These are phyloP conservation scores for Reticulitermes speratus DNA, from an alignment of 1,140 invertebrate species.

Conservation along the genomic window DNA sequence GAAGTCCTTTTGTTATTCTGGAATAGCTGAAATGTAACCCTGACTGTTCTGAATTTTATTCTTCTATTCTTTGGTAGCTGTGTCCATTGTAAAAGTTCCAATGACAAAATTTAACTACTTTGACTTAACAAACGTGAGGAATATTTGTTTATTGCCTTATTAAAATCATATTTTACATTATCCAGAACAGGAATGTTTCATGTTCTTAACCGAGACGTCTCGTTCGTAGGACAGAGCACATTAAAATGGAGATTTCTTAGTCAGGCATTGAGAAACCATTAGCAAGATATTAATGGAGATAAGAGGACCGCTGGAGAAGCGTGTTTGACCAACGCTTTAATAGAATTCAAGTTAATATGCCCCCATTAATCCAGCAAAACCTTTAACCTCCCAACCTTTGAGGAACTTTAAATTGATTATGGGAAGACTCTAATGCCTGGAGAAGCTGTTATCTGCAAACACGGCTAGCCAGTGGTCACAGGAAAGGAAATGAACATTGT, in stretches of 20 bases:
- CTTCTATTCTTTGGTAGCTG: too few relatives aligned
- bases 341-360: not conserved
- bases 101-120: too few relatives aligned
- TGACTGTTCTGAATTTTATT: too few relatives aligned
- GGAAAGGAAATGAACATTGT: not conserved
- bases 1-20: too few relatives aligned
- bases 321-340: not conserved
- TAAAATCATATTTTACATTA: too few relatives aligned
- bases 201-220: too few relatives aligned
- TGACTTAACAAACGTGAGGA: too few relatives aligned
- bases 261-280: not conserved
- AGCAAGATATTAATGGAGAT: slow-evolving; percentile 8
- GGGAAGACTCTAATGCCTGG: not conserved
- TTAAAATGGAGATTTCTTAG: not conserved
- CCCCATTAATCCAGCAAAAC: slow-evolving; percentile 15
- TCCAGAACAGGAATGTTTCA: too few relatives aligned
- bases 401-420: slow-evolving; percentile 15
- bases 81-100: too few relatives aligned
- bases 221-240: too few relatives aligned
- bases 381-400: slow-evolving; percentile 10
- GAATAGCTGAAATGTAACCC: too few relatives aligned
- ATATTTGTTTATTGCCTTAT: too few relatives aligned
- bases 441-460: slow-evolving; percentile 17
- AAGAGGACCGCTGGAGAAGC: not conserved
- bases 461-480: not conserved